Evolutionary conservation across 2,888 invertebrate species (phyloP), one percentile per base, ranked within the genome.

Genomic region (Leucophenga montana): DNA sequence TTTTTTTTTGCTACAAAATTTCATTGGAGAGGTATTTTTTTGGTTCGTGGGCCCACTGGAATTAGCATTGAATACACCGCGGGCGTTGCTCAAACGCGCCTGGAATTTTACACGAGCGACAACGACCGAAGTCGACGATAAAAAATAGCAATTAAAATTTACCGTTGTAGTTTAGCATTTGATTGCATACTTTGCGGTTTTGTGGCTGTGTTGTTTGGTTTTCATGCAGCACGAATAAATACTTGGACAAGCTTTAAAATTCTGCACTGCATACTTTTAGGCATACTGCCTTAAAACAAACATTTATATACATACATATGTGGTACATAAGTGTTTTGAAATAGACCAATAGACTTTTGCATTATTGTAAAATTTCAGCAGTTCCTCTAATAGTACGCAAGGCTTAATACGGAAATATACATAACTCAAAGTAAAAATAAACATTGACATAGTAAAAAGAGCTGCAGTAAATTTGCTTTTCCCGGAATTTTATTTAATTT

Each of bases 401-500:
- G 8, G 33, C 33, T 33, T 33, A 5, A 33, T 16, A 20, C 56
- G 6, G 33, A 61, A 16, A 48, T 48, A 48, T 8, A 79, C 78
- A 78, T 80, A 83, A 79, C 78, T 79, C 78, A 78, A 82, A 74
- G 75, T 77, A 77, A 80, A 82, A 83, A 80, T 75, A 81, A 81
- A 81, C 80, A 82, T 80, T 82, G 75, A 77, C 81, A 82, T 48
- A 65, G 75, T 50, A 48, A 50, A 50, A 64, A 50, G 50, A 50
- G 20, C 50, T n/a, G 50, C 64, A 27, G 56, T 61, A 66, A 75
- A 77, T 73, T 68, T 77, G 77, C 77, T 75, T 76, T 76, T 54
- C 46, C 20, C 5, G 33, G 67, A 56, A 54, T 57, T 71, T 75
- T 78, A 82, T 78, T 81, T 80, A 82, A 79, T 82, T 78, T 80